These are phyloP conservation scores for Zaprionus davidi DNA, from an alignment of 1,140 invertebrate species.

Conservation along the genomic window DNA sequence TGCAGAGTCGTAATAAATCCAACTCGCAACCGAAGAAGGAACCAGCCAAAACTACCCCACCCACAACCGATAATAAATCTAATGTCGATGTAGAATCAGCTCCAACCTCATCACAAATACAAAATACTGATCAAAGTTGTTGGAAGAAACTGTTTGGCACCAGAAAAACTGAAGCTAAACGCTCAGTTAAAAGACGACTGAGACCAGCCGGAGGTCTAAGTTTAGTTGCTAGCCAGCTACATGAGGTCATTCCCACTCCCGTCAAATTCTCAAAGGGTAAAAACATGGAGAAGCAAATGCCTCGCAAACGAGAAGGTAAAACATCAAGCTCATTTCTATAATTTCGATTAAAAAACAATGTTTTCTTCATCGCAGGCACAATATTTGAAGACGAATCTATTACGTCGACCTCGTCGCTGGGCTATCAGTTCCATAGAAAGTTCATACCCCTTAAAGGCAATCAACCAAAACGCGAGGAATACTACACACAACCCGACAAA, in stretches of 20 bases:
- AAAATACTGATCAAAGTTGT: neutral
- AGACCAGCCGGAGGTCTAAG: neutral
- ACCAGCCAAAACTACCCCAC: neutral
- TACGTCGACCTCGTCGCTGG: conserved; percentile 58
- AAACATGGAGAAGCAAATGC: conserved; percentile 6
- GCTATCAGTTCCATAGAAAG: conserved; percentile 54
- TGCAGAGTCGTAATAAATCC: conserved; percentile 25
- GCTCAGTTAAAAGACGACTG: neutral
- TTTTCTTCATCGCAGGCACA: neutral
- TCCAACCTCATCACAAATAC: neutral
- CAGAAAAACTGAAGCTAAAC: neutral
- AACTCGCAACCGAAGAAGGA: neutral
- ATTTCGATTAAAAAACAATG: neutral
- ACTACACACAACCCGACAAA: conserved; percentile 25
- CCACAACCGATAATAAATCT: neutral
- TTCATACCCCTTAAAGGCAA: conserved; percentile 40
- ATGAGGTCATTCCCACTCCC: neutral
- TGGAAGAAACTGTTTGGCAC: conserved; percentile 17
- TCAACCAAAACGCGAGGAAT: conserved; percentile 5
- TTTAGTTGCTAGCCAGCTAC: neutral
- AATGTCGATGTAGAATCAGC: neutral
- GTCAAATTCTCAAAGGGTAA: neutral
- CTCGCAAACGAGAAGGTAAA: conserved; percentile 22
- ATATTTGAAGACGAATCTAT: conserved; percentile 11
- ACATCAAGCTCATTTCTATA: neutral